Base-by-base conservation (phyloP, 2,888 invertebrate genomes). In the Azorinus chamasolen region DNA sequence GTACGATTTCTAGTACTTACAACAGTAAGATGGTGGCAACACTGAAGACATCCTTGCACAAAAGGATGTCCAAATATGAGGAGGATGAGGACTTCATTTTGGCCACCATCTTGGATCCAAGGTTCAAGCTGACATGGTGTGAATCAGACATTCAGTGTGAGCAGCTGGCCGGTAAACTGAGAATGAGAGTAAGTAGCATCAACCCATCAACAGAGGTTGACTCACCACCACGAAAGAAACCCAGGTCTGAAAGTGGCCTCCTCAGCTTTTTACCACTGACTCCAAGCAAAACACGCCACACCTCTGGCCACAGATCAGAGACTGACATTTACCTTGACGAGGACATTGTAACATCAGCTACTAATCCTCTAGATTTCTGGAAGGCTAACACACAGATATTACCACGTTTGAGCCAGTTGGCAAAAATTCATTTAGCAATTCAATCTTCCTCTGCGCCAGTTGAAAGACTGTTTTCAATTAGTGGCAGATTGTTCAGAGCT, bases 371-470 rank as follows among this genome's bases (percentile, higher is more conserved):
- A 20, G 25, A 58, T 14, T 64, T 50, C 53, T 61, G 64, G 70
- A 50, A 70, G 18, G 54, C 14, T 20, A 48, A 70, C 24, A 27
- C 27, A 25, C 18, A 20, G 14, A 61, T 27, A 45, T 61, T 48
- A 20, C 74, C 58, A 45, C 6, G 5, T 6, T 43, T 68, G 41
- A 24, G 43, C n/a, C 46, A 51, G 37, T 18, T 64, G 16, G 74
- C 68, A 18, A 16, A 16, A 16, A 25, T 43, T 22, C 61, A 70
- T 43, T 41, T 77, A 54, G 22, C 62, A 24, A 48, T 71, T 51
- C 66, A 66, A 22, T 63, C 58, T 3, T 50, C 61, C n/a, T 77
- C 64, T 41, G 64, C 73, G 22, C 69, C 53, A 43, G 69, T 78
- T 8, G 73, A 78, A 58, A 37, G 65, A 50, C 27, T 64, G 1